phyloP scores from a whole-genome alignment of 2,113 vertebrate genomes.

The Ifrita kowaldi region DNA sequence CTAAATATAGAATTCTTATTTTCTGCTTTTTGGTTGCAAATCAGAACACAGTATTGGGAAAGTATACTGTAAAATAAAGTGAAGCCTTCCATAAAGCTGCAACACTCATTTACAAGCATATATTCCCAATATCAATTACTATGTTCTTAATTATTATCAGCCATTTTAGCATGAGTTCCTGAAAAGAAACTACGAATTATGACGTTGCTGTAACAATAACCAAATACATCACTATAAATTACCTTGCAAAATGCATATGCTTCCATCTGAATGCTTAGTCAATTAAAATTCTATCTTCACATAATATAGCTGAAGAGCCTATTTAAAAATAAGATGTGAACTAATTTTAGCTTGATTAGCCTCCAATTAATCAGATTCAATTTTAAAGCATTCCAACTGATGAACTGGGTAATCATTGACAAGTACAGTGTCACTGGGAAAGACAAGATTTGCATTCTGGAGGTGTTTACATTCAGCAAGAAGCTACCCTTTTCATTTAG shows the following conservation, averaged over 20 bases:
- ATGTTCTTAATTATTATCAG: background rate
- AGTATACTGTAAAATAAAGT: background rate
- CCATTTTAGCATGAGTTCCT: background rate
- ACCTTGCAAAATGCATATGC: background rate
- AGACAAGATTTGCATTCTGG: background rate
- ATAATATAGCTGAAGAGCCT: background rate
- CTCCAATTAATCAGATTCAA: background rate
- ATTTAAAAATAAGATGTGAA: constrained; percentile 4
- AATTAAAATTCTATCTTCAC: background rate
- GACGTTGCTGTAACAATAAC: background rate
- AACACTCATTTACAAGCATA: background rate
- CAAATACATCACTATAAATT: background rate
- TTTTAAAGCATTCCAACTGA: background rate
- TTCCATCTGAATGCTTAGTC: background rate
- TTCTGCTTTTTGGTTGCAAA: background rate
- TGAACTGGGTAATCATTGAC: background rate
- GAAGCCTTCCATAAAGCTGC: background rate
- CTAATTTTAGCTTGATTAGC: background rate
- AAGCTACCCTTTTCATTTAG: background rate
- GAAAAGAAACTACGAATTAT: background rate
- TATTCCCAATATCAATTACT: background rate
- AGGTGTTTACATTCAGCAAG: background rate
- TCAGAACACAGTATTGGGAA: background rate
- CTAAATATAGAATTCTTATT: background rate
- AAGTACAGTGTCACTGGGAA: background rate